Percentiles rank a stretch among this genome's conserved stretches.
These are phyloP conservation scores for Spodoptera litura DNA, from an alignment of 1,140 invertebrate genomes.

Conservation along the genomic window DNA sequence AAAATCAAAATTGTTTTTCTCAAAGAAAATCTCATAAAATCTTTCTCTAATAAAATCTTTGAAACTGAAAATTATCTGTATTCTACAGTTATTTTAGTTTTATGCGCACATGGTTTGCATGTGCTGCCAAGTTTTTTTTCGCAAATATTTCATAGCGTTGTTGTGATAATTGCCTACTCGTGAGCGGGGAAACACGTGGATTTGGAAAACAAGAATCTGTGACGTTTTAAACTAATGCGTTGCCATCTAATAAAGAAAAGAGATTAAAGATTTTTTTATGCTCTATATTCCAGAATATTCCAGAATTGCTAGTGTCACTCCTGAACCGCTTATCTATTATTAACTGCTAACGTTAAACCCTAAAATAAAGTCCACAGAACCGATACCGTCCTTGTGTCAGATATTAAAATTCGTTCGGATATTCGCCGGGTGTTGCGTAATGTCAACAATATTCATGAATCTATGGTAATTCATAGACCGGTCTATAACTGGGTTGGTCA, in stretches of 20 bases:
- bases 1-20: too few species aligned
- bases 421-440: slow-evolving; percentile 49
- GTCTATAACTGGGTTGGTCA: slow-evolving; percentile 30
- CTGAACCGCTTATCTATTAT: not conserved
- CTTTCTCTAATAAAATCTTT: not conserved
- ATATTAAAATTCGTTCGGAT: slow-evolving; percentile 51
- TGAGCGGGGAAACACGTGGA: not conserved
- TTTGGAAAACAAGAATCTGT: not conserved
- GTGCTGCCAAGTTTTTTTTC: slow-evolving; percentile 46
- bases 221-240: not conserved
- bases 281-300: too few species aligned
- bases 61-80: not conserved
- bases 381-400: slow-evolving; percentile 54
- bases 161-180: slow-evolving; percentile 8
- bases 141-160: not conserved
- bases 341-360: not conserved
- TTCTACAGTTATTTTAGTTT: slow-evolving; percentile 24
- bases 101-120: slow-evolving; percentile 34
- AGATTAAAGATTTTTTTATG: too few species aligned
- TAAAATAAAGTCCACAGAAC: not conserved
- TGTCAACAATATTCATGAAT: slow-evolving; percentile 50
- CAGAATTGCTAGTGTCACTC: too few species aligned
- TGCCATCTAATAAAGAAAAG: not conserved
- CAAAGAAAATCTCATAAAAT: not conserved
- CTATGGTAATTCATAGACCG: slow-evolving; percentile 56